These are phyloP conservation scores for Pyrocoelia pectoralis DNA, from an alignment of 2,888 invertebrate species.

Conservation along the genomic window DNA sequence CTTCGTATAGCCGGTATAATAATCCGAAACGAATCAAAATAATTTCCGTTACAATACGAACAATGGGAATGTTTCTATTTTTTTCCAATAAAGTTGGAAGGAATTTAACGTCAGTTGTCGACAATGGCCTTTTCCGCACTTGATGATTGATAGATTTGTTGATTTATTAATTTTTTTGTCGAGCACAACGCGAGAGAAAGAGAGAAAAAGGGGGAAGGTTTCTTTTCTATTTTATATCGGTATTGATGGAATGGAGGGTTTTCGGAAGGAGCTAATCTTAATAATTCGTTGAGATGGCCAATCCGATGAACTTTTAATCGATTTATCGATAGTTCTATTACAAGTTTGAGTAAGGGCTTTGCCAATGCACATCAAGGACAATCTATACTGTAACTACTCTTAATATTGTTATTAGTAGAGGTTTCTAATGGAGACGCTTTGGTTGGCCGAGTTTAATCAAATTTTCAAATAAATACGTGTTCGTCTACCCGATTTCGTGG, in stretches of 20 bases:
- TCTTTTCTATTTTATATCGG: neutral
- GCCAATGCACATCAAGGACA: conserved; percentile 5
- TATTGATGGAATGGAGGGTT: neutral
- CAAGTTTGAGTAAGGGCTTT: conserved; percentile 4
- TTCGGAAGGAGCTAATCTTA: neutral
- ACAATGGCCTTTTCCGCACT: conserved; percentile 24
- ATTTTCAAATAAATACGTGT: neutral
- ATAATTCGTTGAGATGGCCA: conserved; percentile 7
- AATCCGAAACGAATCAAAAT: conserved; percentile 15
- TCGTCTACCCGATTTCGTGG: no score
- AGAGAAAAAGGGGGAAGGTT: conserved; percentile 6
- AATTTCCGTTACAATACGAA: conserved; percentile 25
- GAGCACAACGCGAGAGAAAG: neutral
- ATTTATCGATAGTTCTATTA: conserved; percentile 10
- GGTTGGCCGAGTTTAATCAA: conserved; percentile 4
- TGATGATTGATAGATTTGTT: conserved; percentile 34
- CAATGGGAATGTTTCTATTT: conserved; percentile 24
- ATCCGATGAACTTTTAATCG: conserved; percentile 7
- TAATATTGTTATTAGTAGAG: conserved; percentile 12
- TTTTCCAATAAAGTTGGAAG: conserved; percentile 23
- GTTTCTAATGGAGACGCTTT: conserved; percentile 8
- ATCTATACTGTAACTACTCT: conserved; percentile 13
- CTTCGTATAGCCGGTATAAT: conserved; percentile 7
- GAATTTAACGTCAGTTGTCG: conserved; percentile 27
- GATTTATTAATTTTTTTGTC: conserved; percentile 29